These are phyloP conservation scores for honey bee (Apis mellifera) DNA, from an alignment of 1,140 invertebrate genomes.

Conservation along the genomic window DNA sequence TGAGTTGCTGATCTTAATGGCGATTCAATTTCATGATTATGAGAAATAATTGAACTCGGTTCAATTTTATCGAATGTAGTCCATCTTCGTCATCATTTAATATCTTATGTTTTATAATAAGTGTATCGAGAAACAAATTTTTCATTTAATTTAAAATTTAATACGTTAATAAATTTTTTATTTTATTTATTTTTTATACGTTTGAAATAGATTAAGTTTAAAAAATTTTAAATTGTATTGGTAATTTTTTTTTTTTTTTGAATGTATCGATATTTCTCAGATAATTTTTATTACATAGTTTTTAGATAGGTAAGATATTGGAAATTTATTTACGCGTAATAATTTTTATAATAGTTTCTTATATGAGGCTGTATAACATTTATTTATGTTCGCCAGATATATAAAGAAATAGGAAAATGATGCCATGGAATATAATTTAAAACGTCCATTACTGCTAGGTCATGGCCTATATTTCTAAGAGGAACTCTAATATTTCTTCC, in stretches of 20 bases:
- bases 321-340: neutral
- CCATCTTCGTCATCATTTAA: neutral
- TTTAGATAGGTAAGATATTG: no score
- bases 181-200: no score
- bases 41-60: neutral
- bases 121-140: neutral
- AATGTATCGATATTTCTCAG: no score
- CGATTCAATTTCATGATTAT: neutral
- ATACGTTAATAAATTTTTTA: no score
- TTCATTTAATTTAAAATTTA: no score
- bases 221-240: no score
- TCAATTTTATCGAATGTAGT: neutral
- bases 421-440: neutral
- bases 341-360: no score
- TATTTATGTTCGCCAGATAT: no score
- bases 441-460: neutral
- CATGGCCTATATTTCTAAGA: neutral
- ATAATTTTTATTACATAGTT: neutral
- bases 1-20: conserved; percentile 45
- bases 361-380: neutral
- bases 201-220: no score
- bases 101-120: neutral
- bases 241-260: no score
- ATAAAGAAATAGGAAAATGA: neutral
- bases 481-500: neutral